Evolutionary conservation across 2,113 vertebrate genomes (phyloP), one percentile per base, ranked within the genome.

Genomic region (Drymodes brunneopygia): DNA sequence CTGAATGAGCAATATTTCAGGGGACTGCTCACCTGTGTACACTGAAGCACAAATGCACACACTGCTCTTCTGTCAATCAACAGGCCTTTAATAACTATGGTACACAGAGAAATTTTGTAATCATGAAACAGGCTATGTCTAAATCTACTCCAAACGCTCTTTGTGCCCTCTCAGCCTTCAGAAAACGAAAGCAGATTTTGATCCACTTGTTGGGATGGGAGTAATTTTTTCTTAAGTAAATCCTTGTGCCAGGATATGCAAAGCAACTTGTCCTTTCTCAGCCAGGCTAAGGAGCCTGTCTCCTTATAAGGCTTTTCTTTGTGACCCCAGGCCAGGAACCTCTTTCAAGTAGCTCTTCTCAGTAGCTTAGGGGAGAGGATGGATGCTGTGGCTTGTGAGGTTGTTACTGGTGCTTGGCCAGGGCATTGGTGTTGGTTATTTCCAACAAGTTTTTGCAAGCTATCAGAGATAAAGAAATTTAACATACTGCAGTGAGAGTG

Each of bases 1-100:
- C n/a, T 67, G 56, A 88, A 92, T 64, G 88, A 90, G 65, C 74
- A 80, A 51, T 78, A 92, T 92, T 82, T 74, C 56, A 88, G 61
- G 57, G 47, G 58, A 31, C 44, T 67, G 44, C 67, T 90, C 85
- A 81, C 86, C 77, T 91, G n/a, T 81, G 91, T 51, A 89, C 83
- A 81, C 50, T 81, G 79, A 86, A 90, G 88, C 51, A 74, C 60
- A 90, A 56, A 74, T 15, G 38, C 75, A 90, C 67, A 57, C 58
- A 58, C 38, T 2, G 17, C 48, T 53, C 2, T 0, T 53, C 79
- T 93, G 53, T 90, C 88, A 83, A 9, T 83, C 69, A 85, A 33
- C 35, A 77, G n/a, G 21, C 20, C 67, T 93, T 90, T 81, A 92
- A 86, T 93, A 90, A 62, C 44, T 60, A 29, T 7, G 22, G 47